Conservation (phyloP, 2,888 invertebrate species). For the Troides aeacus region DNA sequence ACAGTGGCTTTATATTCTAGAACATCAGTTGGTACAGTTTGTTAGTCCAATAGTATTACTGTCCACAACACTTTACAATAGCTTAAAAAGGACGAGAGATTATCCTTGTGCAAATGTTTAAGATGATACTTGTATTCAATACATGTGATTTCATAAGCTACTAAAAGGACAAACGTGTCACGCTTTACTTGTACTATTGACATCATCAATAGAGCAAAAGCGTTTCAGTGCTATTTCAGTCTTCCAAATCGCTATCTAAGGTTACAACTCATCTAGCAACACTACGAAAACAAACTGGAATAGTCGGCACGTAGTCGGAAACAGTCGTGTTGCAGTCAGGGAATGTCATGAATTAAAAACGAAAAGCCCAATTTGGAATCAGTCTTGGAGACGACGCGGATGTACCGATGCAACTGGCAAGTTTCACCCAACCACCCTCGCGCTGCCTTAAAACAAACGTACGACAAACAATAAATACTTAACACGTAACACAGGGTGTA, state of each 20-base stretch:
- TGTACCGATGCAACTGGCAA: constrained; percentile 51
- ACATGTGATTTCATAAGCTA: constrained; percentile 30
- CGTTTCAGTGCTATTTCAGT: constrained; percentile 54
- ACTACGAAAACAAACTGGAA: constrained; percentile 41
- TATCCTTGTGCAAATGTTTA: too few species aligned
- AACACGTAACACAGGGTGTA: constrained; percentile 49
- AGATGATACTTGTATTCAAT: constrained; percentile 8
- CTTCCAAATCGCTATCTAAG: constrained; percentile 49
- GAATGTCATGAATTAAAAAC: constrained; percentile 60
- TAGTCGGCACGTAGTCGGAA: constrained; percentile 22
- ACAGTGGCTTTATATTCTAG: too few species aligned
- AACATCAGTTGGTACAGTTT: too few species aligned
- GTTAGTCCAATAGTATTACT: too few species aligned
- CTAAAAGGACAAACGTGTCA: constrained; percentile 36
- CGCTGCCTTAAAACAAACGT: constrained; percentile 38
- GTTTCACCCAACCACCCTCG: constrained; percentile 42
- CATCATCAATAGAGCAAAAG: constrained; percentile 68
- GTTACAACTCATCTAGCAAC: constrained; percentile 53
- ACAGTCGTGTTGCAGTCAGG: constrained; percentile 42
- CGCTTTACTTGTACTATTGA: constrained; percentile 67
- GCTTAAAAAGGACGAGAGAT: not conserved
- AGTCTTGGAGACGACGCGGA: constrained; percentile 73
- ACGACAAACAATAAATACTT: constrained; percentile 73
- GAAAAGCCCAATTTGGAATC: constrained; percentile 67
- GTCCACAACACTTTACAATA: too few species aligned